Evolutionary conservation across 2,888 invertebrate species (phyloP).

Genomic region (Yponomeuta evonymella): DNA sequence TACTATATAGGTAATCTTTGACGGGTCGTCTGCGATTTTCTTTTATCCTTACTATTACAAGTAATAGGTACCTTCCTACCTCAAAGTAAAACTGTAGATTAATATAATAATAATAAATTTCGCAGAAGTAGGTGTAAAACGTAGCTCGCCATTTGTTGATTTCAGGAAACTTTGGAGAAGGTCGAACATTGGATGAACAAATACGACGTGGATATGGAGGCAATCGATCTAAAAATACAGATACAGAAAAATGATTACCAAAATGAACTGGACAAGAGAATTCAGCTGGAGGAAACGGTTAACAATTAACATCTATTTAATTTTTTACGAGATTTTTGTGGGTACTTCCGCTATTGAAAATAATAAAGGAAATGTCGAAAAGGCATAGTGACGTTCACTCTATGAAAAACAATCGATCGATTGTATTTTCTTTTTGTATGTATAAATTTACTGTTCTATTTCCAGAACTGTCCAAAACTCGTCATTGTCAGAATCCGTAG

Average conservation of each 20-base stretch:
- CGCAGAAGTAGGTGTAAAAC: no score
- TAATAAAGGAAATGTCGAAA: neutral
- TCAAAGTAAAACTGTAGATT: no score
- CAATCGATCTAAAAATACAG: slow-evolving; percentile 53
- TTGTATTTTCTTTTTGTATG: neutral
- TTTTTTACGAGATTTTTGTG: neutral
- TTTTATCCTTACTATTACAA: no score
- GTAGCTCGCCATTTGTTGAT: slow-evolving; percentile 5
- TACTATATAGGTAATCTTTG: neutral
- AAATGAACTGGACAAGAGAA: slow-evolving; percentile 36
- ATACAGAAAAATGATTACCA: slow-evolving; percentile 49
- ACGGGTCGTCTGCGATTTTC: no score
- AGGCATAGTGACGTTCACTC: neutral
- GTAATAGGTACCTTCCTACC: no score
- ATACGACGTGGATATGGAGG: slow-evolving; percentile 57
- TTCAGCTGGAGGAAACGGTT: slow-evolving; percentile 43
- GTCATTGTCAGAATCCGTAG: no score
- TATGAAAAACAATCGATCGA: neutral
- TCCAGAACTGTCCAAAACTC: no score
- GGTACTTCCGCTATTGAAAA: neutral
- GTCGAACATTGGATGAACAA: slow-evolving; percentile 58
- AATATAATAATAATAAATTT: no score
- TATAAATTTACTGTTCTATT: no score
- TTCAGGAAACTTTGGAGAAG: slow-evolving; percentile 50
- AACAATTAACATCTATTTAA: neutral